A percentile compares a stretch with the other conserved stretches of the same genome.
These are phyloP conservation scores for Venturia canescens DNA, from an alignment of 1,140 invertebrate species.

Conservation along the genomic window DNA sequence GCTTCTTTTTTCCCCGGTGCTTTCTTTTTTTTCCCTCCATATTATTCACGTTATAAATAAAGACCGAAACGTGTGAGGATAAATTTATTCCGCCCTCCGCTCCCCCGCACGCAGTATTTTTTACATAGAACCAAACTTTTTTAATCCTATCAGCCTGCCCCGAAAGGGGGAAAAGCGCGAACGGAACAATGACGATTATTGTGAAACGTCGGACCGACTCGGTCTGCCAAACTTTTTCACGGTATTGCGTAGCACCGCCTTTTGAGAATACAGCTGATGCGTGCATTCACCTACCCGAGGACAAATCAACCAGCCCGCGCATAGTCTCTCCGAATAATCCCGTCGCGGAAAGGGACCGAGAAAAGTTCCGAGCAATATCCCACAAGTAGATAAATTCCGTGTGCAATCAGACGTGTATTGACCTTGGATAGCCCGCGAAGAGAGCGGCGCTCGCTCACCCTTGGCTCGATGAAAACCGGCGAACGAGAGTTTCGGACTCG, in stretches of 20 bases:
- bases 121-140: constrained; percentile 10
- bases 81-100: background rate
- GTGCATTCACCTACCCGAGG: background rate
- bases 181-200: constrained; percentile 8
- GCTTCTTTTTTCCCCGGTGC: too few species aligned
- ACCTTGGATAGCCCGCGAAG: too few species aligned
- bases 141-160: constrained; percentile 15
- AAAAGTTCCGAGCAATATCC: too few species aligned
- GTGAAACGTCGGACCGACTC: background rate
- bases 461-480: too few species aligned
- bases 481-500: too few species aligned
- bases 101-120: background rate
- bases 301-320: background rate
- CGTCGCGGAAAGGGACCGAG: too few species aligned
- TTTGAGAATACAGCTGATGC: background rate
- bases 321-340: too few species aligned
- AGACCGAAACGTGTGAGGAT: background rate
- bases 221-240: background rate
- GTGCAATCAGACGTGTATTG: too few species aligned
- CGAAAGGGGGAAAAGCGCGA: background rate
- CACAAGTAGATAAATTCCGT: too few species aligned
- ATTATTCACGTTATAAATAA: constrained; percentile 11
- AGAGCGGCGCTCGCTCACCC: too few species aligned
- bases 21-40: constrained; percentile 17
- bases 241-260: background rate